phyloP scores from a whole-genome alignment of 2,797 vertebrate species.

The Danio tinwini region DNA sequence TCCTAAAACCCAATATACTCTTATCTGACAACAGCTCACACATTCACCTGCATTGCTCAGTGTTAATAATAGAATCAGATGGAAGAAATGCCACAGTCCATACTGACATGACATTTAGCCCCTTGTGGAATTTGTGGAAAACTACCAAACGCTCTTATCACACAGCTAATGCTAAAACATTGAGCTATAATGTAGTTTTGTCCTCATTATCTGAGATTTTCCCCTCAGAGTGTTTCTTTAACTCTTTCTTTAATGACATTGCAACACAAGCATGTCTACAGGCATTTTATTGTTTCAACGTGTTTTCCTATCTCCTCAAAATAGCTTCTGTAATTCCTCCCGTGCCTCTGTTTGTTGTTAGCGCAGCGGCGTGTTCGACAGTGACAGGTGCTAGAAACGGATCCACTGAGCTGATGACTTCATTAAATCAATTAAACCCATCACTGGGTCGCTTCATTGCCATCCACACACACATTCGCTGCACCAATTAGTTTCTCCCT shows the following conservation, averaged over 20 bases:
- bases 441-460: conserved; percentile 59
- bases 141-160: conserved; percentile 46
- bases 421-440: conserved; percentile 54
- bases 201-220: conserved; percentile 42
- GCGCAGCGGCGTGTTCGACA: not conserved
- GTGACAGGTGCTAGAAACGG: conserved; percentile 40
- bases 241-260: not conserved
- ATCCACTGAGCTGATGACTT: conserved; percentile 51
- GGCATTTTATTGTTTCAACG: conserved; percentile 5
- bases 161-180: conserved; percentile 51
- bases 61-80: conserved; percentile 46
- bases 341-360: conserved; percentile 17
- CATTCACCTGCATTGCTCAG: conserved; percentile 57
- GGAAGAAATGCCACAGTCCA: conserved; percentile 65
- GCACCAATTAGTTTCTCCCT: conserved; percentile 66
- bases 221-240: not conserved
- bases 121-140: conserved; percentile 42
- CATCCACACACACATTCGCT: conserved; percentile 21
- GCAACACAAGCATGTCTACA: conserved; percentile 22
- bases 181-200: conserved; percentile 23
- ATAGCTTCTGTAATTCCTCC: not conserved
- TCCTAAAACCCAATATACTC: conserved; percentile 62
- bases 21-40: conserved; percentile 68
- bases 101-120: conserved; percentile 61
- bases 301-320: conserved; percentile 14